Conservation (phyloP, 2,888 invertebrate species). For the Octodonta nipae region DNA sequence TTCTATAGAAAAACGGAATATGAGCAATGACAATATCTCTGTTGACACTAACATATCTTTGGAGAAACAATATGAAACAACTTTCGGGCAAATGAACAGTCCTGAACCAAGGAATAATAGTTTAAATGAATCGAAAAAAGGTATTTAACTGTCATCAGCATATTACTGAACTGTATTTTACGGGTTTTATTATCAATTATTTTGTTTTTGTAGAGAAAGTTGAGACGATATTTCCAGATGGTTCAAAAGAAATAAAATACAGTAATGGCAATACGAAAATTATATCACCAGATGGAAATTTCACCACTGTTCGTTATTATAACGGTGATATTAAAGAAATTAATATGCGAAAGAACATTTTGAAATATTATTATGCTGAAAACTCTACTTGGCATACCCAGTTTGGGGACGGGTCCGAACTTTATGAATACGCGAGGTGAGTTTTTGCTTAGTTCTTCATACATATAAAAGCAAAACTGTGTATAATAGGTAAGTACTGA, state of each 20-base stretch:
- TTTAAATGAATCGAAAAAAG: constrained; percentile 18
- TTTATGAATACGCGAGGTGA: constrained; percentile 77
- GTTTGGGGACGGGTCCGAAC: constrained; percentile 71
- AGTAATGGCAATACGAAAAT: constrained; percentile 39
- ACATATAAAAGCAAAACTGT: too few species aligned
- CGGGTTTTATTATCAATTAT: too few species aligned
- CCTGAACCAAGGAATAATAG: constrained; percentile 11
- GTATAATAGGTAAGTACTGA: too few species aligned
- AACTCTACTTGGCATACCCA: constrained; percentile 76
- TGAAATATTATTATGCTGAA: constrained; percentile 74
- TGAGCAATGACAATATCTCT: neutral
- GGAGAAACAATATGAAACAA: constrained; percentile 22
- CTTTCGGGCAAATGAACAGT: constrained; percentile 19
- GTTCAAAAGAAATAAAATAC: constrained; percentile 46
- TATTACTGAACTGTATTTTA: neutral
- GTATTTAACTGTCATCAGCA: too few species aligned
- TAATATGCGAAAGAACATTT: constrained; percentile 57
- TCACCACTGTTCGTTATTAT: constrained; percentile 56
- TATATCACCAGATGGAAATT: constrained; percentile 72
- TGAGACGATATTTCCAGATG: constrained; percentile 58
- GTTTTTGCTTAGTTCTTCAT: too few species aligned
- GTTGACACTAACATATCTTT: constrained; percentile 11
- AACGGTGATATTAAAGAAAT: constrained; percentile 85
- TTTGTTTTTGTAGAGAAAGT: constrained; percentile 32
- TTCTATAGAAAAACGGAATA: too few species aligned